Conservation (phyloP, 1,140 invertebrate genomes). For the Venturia canescens region DNA sequence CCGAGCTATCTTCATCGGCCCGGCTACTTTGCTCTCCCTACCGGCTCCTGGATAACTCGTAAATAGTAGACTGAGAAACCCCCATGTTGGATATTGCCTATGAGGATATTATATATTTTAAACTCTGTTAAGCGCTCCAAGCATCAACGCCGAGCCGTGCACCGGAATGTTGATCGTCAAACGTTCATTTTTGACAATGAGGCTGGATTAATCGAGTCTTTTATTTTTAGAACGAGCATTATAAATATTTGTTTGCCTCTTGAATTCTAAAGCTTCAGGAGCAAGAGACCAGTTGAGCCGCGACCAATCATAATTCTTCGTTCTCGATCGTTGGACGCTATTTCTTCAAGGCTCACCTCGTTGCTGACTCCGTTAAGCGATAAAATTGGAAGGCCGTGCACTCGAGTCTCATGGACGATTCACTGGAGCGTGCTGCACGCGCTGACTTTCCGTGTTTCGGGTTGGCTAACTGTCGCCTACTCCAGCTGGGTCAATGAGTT, state of each 20-base stretch:
- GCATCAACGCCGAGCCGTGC: too few relatives aligned
- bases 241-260: too few relatives aligned
- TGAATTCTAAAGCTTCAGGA: too few relatives aligned
- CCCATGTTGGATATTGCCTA: too few relatives aligned
- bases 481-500: conserved; percentile 27
- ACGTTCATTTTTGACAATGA: too few relatives aligned
- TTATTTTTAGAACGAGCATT: too few relatives aligned
- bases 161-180: too few relatives aligned
- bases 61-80: conserved; percentile 33
- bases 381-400: neutral
- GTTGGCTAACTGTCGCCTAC: conserved; percentile 16
- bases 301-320: neutral
- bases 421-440: conserved; percentile 25
- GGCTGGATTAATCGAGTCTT: too few relatives aligned
- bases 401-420: neutral
- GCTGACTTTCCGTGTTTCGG: conserved; percentile 36
- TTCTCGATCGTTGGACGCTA: neutral
- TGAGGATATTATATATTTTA: too few relatives aligned
- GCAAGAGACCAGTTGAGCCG: too few relatives aligned
- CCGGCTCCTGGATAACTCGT: conserved; percentile 15
- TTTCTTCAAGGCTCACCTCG: neutral
- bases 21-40: conserved; percentile 33
- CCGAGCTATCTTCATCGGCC: conserved; percentile 58
- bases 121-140: too few relatives aligned
- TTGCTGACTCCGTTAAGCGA: neutral